Evolutionary conservation across 2,113 vertebrate genomes (phyloP).

Genomic region (Phasianus colchicus): DNA sequence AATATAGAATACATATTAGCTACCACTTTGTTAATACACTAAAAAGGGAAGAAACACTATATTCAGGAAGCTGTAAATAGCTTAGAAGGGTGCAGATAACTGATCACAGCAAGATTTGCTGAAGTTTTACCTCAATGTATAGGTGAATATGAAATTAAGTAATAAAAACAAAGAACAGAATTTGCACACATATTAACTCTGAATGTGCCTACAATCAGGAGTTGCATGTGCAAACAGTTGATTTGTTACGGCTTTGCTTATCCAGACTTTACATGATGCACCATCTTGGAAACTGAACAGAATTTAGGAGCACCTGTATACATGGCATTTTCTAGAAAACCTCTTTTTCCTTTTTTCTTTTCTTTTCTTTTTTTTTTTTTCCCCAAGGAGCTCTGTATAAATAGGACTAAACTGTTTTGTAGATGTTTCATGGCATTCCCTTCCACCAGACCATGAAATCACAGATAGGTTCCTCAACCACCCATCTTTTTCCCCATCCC

Average conservation of each 20-base stretch:
- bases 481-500: neutral
- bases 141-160: neutral
- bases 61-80: neutral
- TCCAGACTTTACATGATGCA: neutral
- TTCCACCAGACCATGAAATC: neutral
- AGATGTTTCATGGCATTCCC: neutral
- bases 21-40: neutral
- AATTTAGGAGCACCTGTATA: neutral
- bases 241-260: neutral
- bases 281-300: neutral
- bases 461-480: too few relatives aligned
- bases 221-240: neutral
- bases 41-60: neutral
- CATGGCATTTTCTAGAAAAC: neutral
- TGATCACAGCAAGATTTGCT: neutral
- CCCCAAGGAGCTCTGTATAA: neutral
- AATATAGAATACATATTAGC: neutral
- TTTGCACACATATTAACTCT: neutral
- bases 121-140: accelerated
- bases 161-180: neutral
- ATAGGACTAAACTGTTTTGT: neutral
- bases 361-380: neutral
- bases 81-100: neutral
- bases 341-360: neutral
- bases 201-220: neutral